phyloP scores from a whole-genome alignment of 2,797 vertebrate species.

The Tiaroga cobitis region DNA sequence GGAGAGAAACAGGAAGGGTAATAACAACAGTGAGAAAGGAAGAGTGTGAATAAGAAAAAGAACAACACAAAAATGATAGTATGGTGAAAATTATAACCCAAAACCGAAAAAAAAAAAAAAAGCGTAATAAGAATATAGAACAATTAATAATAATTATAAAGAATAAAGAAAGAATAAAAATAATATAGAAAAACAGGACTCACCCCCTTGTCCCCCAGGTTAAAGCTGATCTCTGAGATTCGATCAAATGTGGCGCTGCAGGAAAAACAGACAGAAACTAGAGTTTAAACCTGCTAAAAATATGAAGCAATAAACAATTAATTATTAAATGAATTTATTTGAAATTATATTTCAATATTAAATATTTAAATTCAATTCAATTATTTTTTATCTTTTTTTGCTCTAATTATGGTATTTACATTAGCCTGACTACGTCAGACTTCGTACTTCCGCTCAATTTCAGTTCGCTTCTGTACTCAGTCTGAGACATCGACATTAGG shows the following conservation, averaged over 20 bases:
- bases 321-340: not conserved
- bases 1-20: not conserved
- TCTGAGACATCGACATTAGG: no score
- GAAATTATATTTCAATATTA: not conserved
- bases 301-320: not conserved
- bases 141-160: not conserved
- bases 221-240: constrained; percentile 94
- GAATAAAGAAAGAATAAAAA: not conserved
- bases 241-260: constrained; percentile 91
- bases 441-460: no score
- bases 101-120: not conserved
- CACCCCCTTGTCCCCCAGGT: constrained; percentile 91
- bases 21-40: not conserved
- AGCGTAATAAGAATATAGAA: not conserved
- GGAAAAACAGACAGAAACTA: constrained; percentile 28
- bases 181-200: constrained; percentile 68
- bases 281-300: not conserved
- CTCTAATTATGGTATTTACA: no score
- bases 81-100: not conserved
- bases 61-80: not conserved
- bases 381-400: not conserved
- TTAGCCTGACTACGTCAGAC: no score
- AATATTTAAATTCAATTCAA: not conserved
- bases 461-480: no score
- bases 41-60: not conserved